These are phyloP conservation scores for Amblyraja radiata DNA, from an alignment of 2,797 vertebrate genomes.

Conservation along the genomic window DNA sequence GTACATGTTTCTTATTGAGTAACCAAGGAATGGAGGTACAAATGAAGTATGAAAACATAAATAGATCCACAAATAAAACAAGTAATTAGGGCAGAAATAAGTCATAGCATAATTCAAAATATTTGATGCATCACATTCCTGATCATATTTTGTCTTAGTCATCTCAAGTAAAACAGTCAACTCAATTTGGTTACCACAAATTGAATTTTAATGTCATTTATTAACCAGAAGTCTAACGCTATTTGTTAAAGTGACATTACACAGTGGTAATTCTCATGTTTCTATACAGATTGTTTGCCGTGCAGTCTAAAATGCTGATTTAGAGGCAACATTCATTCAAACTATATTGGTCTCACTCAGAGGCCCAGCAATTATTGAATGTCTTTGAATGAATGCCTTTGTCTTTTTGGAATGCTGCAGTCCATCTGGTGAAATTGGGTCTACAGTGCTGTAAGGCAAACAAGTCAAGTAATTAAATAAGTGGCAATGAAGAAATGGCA, in stretches of 20 bases:
- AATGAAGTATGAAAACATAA: not conserved
- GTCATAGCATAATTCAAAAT: not conserved
- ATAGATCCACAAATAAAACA: not conserved
- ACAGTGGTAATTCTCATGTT: not conserved
- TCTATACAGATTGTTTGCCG: not conserved
- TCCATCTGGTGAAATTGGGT: too few species aligned
- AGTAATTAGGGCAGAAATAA: not conserved
- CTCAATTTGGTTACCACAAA: not conserved
- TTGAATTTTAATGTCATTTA: not conserved
- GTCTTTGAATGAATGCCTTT: too few species aligned
- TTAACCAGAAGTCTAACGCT: not conserved
- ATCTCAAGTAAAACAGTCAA: not conserved
- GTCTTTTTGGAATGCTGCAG: too few species aligned
- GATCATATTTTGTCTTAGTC: not conserved
- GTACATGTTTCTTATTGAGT: not conserved
- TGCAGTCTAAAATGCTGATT: not conserved
- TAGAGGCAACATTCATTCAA: not conserved
- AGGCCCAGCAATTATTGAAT: too few species aligned
- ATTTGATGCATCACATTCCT: not conserved
- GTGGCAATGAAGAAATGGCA: too few species aligned
- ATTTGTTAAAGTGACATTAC: not conserved
- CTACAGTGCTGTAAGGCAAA: too few species aligned
- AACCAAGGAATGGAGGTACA: not conserved
- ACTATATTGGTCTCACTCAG: not conserved
- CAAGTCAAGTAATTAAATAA: too few species aligned